Percentiles rank a stretch among this genome's conserved stretches.
Evolutionary conservation across 2,113 vertebrate genomes (phyloP).

Genomic region (Leuciscus idus): DNA sequence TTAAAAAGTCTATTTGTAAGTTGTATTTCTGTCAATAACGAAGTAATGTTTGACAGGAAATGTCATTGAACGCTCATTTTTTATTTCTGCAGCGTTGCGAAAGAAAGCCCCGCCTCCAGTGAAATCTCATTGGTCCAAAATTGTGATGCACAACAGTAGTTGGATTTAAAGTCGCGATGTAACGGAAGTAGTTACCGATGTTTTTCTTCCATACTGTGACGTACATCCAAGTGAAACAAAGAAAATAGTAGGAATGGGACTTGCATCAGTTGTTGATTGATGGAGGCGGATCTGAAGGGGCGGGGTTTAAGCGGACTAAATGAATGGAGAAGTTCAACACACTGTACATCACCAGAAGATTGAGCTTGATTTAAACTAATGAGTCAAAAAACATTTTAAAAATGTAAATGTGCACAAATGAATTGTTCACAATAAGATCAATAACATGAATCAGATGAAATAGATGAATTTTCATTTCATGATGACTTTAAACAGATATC

Average conservation of each 20-base stretch:
- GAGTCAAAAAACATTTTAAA: neutral
- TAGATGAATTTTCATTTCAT: neutral
- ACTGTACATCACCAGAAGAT: neutral
- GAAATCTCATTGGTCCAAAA: neutral
- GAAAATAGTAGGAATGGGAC: neutral
- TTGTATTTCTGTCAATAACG: neutral
- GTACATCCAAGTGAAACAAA: neutral
- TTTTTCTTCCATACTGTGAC: neutral
- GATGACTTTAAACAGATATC: neutral
- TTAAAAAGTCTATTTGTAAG: neutral
- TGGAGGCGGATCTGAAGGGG: neutral
- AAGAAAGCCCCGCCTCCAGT: neutral
- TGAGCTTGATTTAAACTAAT: neutral
- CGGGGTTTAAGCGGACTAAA: neutral
- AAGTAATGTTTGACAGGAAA: neutral
- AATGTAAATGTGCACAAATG: neutral
- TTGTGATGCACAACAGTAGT: neutral
- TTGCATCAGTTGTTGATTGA: neutral
- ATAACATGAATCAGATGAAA: neutral
- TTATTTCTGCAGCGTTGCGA: neutral
- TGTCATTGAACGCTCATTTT: neutral
- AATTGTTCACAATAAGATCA: neutral
- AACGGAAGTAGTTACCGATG: neutral
- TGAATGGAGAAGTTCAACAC: neutral
- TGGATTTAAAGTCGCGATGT: neutral